These are phyloP conservation scores for Coendou prehensilis DNA, from an alignment of 2,797 vertebrate genomes.

Conservation along the genomic window DNA sequence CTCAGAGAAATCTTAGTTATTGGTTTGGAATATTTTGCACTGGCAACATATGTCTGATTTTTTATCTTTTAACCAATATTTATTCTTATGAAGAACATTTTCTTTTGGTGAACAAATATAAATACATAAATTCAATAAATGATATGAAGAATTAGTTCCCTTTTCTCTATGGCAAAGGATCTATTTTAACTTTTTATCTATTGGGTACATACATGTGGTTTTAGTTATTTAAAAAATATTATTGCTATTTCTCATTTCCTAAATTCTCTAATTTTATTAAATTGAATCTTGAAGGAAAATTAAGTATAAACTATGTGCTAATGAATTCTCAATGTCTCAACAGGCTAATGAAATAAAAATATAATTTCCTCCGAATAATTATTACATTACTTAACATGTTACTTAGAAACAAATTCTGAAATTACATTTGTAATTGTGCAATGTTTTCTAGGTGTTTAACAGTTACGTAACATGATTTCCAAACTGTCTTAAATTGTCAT, in stretches of 20 bases:
- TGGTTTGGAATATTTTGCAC: background rate
- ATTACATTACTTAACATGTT: background rate
- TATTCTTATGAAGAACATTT: background rate
- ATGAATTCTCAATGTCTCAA: background rate
- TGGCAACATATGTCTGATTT: background rate
- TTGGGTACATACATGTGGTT: background rate
- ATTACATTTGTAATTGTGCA: background rate
- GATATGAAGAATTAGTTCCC: background rate
- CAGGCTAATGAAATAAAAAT: slow-evolving; percentile 9
- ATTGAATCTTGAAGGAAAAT: background rate
- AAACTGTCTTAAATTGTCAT: slow-evolving; percentile 9
- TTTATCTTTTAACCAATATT: background rate
- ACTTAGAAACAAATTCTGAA: slow-evolving; percentile 28
- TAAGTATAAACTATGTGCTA: background rate
- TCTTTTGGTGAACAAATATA: background rate
- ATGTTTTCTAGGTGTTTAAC: slow-evolving; percentile 14
- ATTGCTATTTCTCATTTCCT: background rate
- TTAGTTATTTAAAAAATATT: background rate
- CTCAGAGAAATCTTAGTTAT: background rate
- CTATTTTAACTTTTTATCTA: background rate
- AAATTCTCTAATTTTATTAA: background rate
- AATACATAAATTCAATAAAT: background rate
- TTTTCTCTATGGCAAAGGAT: background rate
- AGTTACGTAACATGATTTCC: background rate
- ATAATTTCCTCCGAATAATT: background rate